A percentile compares a stretch with the other conserved stretches of the same genome.
These are phyloP conservation scores for Trichomalopsis sarcophagae DNA, from an alignment of 1,140 invertebrate species.

Conservation along the genomic window DNA sequence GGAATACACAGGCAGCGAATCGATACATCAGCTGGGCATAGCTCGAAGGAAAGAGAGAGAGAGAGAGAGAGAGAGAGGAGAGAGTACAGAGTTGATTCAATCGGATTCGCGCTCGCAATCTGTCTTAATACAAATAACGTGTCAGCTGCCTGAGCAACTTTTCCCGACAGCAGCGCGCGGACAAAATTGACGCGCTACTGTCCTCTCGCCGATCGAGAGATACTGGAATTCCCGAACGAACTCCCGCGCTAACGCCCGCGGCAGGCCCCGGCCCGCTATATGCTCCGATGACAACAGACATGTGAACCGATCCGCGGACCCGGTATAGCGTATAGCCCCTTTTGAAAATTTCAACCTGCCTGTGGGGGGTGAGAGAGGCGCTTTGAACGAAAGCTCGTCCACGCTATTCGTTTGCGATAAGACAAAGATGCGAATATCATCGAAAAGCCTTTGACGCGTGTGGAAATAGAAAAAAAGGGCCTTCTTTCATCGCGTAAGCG, in stretches of 20 bases:
- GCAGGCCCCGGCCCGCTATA: neutral
- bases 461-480: neutral
- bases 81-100: constrained; percentile 14
- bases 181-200: constrained; percentile 25
- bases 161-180: constrained; percentile 6
- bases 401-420: constrained; percentile 7
- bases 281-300: constrained; percentile 33
- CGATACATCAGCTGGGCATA: neutral
- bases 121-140: constrained; percentile 38
- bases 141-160: constrained; percentile 4
- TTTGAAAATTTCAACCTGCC: neutral
- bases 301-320: neutral
- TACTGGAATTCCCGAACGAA: constrained; percentile 29
- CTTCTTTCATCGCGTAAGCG: too few species aligned
- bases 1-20: neutral
- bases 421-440: neutral
- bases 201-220: constrained; percentile 7
- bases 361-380: neutral
- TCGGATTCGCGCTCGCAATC: constrained; percentile 19
- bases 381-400: neutral
- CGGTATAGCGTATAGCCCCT: neutral
- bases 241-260: neutral
- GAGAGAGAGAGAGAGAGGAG: neutral
- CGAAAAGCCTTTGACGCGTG: neutral
- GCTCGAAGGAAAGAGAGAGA: neutral